Evolutionary conservation across 2,888 invertebrate genomes (phyloP).

Genomic region (Zygaena filipendulae): DNA sequence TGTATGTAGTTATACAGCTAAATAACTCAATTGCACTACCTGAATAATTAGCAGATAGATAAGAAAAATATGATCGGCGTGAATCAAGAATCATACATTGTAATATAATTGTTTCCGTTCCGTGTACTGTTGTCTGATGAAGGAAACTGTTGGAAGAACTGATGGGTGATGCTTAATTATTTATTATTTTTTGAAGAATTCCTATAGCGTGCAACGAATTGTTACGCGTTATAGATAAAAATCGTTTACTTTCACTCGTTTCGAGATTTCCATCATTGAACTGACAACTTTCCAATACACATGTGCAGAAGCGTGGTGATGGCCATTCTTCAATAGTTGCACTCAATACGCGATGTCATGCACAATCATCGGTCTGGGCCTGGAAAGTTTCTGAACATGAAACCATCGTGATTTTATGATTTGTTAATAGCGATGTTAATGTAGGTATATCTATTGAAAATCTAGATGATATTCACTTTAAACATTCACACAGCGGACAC

Average conservation of each 20-base stretch:
- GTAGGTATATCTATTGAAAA: too few relatives aligned
- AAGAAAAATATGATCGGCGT: constrained; percentile 19
- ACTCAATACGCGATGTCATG: constrained; percentile 38
- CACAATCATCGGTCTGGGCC: constrained; percentile 38
- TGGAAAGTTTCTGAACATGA: constrained; percentile 46
- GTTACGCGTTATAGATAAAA: too few relatives aligned
- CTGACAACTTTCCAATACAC: constrained; percentile 56
- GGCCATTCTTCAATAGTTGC: constrained; percentile 29
- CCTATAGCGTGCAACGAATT: too few relatives aligned
- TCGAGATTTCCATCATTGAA: constrained; percentile 48
- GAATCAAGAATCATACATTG: background rate
- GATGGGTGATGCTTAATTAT: too few relatives aligned
- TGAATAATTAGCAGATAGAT: constrained; percentile 21
- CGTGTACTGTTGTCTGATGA: too few relatives aligned
- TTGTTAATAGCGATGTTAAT: constrained; percentile 9
- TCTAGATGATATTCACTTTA: too few relatives aligned
- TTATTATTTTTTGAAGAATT: too few relatives aligned
- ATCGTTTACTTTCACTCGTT: constrained; percentile 31
- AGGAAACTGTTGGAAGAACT: too few relatives aligned
- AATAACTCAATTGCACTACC: constrained; percentile 19
- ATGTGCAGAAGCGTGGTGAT: constrained; percentile 30
- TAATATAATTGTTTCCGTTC: constrained; percentile 12
- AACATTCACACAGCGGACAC: too few relatives aligned
- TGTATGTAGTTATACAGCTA: constrained; percentile 24
- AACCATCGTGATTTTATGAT: constrained; percentile 11